Percentiles rank a stretch among this genome's conserved stretches.
Evolutionary conservation across 2,797 vertebrate species (phyloP).

Genomic region (Schizopygopsis malacanthus): DNA sequence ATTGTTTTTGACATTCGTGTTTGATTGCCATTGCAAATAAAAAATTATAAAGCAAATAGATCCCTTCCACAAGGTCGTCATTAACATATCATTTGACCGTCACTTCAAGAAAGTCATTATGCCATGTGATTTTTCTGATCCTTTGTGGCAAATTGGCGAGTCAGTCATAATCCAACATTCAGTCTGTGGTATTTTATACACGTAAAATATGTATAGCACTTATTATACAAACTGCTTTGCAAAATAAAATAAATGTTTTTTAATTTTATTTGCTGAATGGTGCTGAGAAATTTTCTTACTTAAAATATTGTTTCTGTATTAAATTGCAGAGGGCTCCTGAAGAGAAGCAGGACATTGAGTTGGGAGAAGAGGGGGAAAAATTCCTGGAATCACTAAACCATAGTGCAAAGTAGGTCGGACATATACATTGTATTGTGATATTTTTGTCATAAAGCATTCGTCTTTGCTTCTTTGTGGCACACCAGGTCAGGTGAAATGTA

Average conservation of each 20-base stretch:
- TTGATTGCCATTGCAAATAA: neutral
- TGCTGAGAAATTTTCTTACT: neutral
- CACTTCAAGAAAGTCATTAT: neutral
- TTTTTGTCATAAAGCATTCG: neutral
- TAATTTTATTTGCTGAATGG: neutral
- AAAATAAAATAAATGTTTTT: neutral
- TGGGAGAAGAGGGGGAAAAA: neutral
- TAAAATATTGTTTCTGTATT: neutral
- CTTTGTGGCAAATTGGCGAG: neutral
- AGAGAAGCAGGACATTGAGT: neutral
- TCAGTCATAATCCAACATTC: neutral
- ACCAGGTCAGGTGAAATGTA: neutral
- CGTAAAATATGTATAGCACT: neutral
- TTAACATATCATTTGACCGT: neutral
- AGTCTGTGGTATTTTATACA: neutral
- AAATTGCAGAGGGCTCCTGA: neutral
- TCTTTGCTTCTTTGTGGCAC: neutral
- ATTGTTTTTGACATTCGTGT: neutral
- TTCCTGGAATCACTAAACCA: rapidly evolving
- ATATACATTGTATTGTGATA: neutral
- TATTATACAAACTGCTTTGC: neutral
- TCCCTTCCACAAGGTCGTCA: neutral
- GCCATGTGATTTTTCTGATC: neutral
- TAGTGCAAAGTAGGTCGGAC: neutral
- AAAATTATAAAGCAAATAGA: neutral